Base-by-base conservation (phyloP, 1,140 invertebrate species). In the Drosophila simulans region DNA sequence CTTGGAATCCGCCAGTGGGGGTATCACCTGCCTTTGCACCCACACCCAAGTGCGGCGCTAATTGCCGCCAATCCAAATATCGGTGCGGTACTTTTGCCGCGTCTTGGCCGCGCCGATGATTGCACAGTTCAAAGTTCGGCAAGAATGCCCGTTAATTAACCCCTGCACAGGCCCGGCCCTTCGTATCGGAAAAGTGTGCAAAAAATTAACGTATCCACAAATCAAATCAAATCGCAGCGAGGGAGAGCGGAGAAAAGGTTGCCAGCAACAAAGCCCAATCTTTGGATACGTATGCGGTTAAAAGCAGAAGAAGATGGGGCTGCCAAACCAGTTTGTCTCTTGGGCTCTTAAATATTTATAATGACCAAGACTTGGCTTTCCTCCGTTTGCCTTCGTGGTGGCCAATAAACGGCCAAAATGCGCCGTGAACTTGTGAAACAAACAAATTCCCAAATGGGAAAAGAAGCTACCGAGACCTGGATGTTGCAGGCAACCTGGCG, bases 241-340 rank as follows among this genome's bases (percentile, higher is more conserved):
- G 60, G 60, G 55, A 55, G 48, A 25, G 57, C 70, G 31, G 40
- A 15, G 34, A 42, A 73, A 63, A 53, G 68, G 42, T 51, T 8
- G 25, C 27, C n/a, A 52, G 31, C 34, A 34, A 31, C 51, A 58
- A 70, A 63, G 37, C 43, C 17, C 48, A 71, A 22, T 48, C 56
- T 68, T 39, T 69, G 66, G 34, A 69, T 70, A 46, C 69, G 25
- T 39, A 45, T 80, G 72, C 40, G 35, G 40, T 60, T 49, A 63
- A 71, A 69, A 51, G 48, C 48, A 69, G 45, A 51, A 52, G 55
- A 65, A 54, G 65, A 60, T 42, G 56, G 39, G 12, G 27, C 60
- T 52, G 3, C 15, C 42, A 81, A 85, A 85, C 82, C 82, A 81
- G 82, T 85, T 85, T 77, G 22, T 40, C 40, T 80, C 76, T 72